Conservation (phyloP, 2,113 vertebrate genomes). For the Pimephales promelas region DNA sequence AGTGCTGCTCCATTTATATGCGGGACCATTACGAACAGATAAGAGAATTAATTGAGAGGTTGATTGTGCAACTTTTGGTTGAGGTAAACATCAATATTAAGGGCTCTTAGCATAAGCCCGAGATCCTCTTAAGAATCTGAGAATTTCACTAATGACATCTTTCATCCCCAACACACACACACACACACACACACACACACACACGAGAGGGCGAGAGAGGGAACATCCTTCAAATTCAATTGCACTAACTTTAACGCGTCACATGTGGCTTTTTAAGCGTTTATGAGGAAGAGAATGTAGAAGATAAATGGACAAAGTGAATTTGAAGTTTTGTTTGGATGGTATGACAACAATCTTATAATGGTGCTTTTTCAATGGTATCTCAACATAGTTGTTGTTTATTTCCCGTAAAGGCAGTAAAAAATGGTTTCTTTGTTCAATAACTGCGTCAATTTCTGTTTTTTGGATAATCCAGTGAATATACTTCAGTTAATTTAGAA, state of each 20-base stretch:
- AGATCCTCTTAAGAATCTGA: constrained; percentile 30
- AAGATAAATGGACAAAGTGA: not conserved
- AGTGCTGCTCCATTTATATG: not conserved
- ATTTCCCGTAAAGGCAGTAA: not conserved
- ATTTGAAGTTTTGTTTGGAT: not conserved
- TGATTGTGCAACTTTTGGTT: constrained; percentile 23
- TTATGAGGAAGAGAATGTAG: not conserved
- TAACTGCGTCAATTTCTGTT: not conserved
- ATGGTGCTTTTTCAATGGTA: not conserved
- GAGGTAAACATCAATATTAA: constrained; percentile 7
- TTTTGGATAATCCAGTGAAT: not conserved
- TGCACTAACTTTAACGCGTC: constrained; percentile 19
- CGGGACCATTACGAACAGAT: not conserved
- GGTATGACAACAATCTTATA: not conserved
- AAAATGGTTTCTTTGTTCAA: not conserved
- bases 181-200: not conserved
- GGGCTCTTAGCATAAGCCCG: not conserved
- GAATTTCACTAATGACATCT: constrained; percentile 42
- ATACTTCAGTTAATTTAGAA: too few relatives aligned
- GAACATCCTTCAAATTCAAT: constrained; percentile 5
- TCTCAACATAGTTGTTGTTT: not conserved
- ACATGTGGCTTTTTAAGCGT: not conserved
- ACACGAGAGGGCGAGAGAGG: not conserved
- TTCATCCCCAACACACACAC: constrained; percentile 1
- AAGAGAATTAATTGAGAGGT: not conserved